Evolutionary conservation across 2,797 vertebrate genomes (phyloP).

Genomic region (Denticeps clupeoides): DNA sequence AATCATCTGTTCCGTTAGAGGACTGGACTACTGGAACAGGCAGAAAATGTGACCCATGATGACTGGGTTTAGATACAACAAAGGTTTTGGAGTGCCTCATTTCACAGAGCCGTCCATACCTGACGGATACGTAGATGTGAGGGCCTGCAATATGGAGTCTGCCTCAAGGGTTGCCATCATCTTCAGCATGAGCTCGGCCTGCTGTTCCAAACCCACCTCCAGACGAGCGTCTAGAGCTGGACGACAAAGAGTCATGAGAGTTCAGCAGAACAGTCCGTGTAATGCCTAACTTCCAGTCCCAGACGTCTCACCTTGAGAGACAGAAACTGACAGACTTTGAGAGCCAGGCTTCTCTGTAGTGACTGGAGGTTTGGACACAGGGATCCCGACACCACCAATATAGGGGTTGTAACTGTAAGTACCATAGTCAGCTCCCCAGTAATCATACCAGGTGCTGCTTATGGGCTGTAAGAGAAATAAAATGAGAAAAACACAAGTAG

Average conservation of each 20-base stretch:
- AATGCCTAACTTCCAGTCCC: no score
- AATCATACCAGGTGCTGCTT: constrained; percentile 99
- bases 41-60: no score
- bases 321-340: constrained; percentile 85
- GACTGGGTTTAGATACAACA: neutral
- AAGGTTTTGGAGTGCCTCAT: no score
- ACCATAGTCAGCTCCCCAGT: constrained; percentile 95
- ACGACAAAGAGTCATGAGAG: no score
- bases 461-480: constrained; percentile 74
- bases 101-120: no score
- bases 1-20: constrained; percentile 87
- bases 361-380: constrained; percentile 83
- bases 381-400: constrained; percentile 88
- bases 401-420: constrained; percentile 96
- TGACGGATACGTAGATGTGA: constrained; percentile 83
- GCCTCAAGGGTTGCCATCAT: constrained; percentile 99
- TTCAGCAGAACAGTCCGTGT: no score
- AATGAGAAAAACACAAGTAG: no score
- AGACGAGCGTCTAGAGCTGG: constrained; percentile 91
- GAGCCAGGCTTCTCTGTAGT: constrained; percentile 86
- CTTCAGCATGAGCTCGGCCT: constrained; percentile 97
- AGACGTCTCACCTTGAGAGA: constrained; percentile 77
- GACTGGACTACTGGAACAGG: constrained; percentile 79
- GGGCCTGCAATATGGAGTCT: constrained; percentile 90
- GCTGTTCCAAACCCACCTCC: constrained; percentile 94